Percentiles rank a stretch among this genome's conserved stretches.
Conservation (phyloP, 2,113 vertebrate species). For the Crotalus horridus region DNA sequence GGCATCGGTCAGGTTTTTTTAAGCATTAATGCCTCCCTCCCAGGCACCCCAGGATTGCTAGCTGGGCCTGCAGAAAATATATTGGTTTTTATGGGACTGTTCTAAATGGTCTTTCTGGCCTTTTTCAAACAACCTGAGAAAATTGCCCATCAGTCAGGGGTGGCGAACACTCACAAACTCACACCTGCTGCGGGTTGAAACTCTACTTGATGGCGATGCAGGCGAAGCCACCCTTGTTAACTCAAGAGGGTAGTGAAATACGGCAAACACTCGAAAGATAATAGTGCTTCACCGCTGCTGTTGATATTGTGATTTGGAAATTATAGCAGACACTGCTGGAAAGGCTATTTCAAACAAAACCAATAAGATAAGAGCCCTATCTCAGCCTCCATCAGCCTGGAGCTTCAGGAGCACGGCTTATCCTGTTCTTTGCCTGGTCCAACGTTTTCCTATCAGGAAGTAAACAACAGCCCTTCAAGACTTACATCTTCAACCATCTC, state of each 20-base stretch:
- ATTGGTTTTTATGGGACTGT: not conserved
- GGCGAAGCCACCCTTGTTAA: conserved; percentile 27
- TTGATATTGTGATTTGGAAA: conserved; percentile 57
- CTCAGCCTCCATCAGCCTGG: conserved; percentile 40
- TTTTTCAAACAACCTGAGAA: not conserved
- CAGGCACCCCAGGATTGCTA: not conserved
- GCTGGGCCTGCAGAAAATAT: not conserved
- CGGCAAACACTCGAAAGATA: conserved; percentile 32
- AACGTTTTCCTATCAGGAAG: conserved; percentile 55
- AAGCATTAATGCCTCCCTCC: not conserved
- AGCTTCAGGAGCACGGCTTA: conserved; percentile 45
- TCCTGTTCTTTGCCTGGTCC: conserved; percentile 37
- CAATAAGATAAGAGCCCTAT: conserved; percentile 54
- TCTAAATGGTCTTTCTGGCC: not conserved
- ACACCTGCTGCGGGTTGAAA: conserved; percentile 1
- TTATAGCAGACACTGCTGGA: conserved; percentile 32
- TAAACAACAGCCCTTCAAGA: not conserved
- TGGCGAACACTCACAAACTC: not conserved
- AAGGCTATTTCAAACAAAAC: conserved; percentile 45
- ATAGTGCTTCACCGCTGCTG: conserved; percentile 16
- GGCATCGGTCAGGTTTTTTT: conserved; percentile 11
- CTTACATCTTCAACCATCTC: not conserved
- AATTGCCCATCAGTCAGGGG: not conserved
- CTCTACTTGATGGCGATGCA: not conserved
- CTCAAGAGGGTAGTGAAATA: conserved; percentile 45